Evolutionary conservation across 2,113 vertebrate genomes (phyloP).

Genomic region (Dasypus novemcinctus): DNA sequence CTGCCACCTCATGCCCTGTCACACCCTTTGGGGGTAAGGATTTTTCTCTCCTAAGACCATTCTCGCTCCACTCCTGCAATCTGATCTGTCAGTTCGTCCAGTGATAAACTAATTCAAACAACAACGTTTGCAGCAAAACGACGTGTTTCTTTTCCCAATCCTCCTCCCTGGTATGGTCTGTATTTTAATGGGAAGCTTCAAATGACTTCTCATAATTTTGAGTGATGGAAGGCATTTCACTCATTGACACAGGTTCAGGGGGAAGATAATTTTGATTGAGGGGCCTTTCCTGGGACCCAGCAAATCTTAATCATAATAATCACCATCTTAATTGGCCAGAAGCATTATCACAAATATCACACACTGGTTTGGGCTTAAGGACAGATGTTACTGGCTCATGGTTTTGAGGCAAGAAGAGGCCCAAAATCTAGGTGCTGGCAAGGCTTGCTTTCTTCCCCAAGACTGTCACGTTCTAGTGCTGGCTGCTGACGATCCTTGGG

Average conservation of each 20-base stretch:
- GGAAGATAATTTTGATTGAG: not conserved
- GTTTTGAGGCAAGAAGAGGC: too few species aligned
- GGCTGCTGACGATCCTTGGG: too few species aligned
- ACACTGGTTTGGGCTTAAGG: too few species aligned
- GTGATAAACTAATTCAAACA: not conserved
- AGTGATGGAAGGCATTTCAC: not conserved
- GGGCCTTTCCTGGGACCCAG: not conserved
- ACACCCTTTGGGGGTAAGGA: accelerated
- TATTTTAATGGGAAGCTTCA: not conserved
- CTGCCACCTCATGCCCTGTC: not conserved
- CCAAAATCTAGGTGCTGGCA: too few species aligned
- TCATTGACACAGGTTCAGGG: not conserved
- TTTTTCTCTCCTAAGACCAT: not conserved
- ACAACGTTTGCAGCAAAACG: not conserved
- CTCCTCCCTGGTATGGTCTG: not conserved
- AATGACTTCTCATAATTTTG: accelerated
- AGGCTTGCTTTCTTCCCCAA: too few species aligned
- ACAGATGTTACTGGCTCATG: too few species aligned
- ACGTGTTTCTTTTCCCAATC: not conserved
- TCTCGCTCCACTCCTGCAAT: not conserved
- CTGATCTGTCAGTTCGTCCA: not conserved
- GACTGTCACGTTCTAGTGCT: too few species aligned
- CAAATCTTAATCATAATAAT: not conserved
- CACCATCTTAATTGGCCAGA: too few species aligned
- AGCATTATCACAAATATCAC: too few species aligned